Conservation (phyloP, 2,888 invertebrate species). For the Zhuqinia jingwanae region DNA sequence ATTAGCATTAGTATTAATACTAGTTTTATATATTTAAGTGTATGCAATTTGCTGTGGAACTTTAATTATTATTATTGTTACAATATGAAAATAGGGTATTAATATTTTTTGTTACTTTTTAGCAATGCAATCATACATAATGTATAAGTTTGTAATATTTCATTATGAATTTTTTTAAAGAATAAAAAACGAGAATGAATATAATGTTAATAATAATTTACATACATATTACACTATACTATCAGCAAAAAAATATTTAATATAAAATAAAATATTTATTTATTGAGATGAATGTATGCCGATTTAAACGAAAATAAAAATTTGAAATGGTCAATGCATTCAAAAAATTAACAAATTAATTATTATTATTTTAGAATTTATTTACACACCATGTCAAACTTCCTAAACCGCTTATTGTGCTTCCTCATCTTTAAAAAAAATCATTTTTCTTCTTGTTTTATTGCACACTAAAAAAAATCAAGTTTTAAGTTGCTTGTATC, state of each 20-base stretch:
- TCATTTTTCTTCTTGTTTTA: background rate
- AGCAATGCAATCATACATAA: background rate
- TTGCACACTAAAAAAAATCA: background rate
- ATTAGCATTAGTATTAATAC: too few relatives aligned
- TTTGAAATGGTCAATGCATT: slow-evolving; percentile 2
- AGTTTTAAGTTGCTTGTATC: background rate
- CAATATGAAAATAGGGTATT: too few relatives aligned
- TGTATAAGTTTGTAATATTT: background rate
- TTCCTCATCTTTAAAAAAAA: background rate
- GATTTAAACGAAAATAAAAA: slow-evolving; percentile 25
- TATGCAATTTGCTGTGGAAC: background rate
- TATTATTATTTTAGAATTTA: background rate
- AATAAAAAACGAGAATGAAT: slow-evolving; percentile 15
- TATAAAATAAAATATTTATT: slow-evolving; percentile 33
- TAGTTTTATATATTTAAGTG: background rate
- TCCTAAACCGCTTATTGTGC: background rate
- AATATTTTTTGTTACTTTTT: slow-evolving; percentile 33
- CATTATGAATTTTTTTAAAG: slow-evolving; percentile 25
- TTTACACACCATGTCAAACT: background rate
- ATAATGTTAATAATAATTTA: slow-evolving; percentile 5
- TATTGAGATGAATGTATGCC: slow-evolving; percentile 35
- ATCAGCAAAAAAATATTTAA: slow-evolving; percentile 7
- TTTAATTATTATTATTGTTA: background rate
- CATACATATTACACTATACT: background rate
- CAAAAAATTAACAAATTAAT: slow-evolving; percentile 4